Evolutionary conservation across 2,888 invertebrate genomes (phyloP), one percentile per base, ranked within the genome.

Genomic region (Anthoptus insignis): DNA sequence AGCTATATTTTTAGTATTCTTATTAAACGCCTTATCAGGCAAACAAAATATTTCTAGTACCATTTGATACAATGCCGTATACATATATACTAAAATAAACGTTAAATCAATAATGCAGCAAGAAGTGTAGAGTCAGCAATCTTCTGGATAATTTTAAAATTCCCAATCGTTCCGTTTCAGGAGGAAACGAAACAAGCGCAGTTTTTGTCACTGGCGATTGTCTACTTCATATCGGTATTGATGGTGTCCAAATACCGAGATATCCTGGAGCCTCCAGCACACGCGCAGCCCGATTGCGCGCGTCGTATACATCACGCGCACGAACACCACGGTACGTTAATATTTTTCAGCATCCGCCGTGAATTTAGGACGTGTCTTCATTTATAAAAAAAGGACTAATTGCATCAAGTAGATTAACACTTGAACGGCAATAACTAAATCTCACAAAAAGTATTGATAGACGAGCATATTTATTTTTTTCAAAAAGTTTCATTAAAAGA

Each of bases 221-320:
- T 99, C 67, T 99, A 99, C 94, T 99, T 99, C 94, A 98, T 99
- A 81, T 99, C 99, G 29, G 99, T 99, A 76, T 94, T 99, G 84
- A 99, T 99, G 99, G 99, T 99, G 73, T 99, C 99, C 49, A 99
- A 99, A 87, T 99, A 99, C 93, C 96, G 99, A 56, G 99, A 99
- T 87, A 99, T 99, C 76, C 93, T 99, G 82, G 99, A 99, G 91
- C 99, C 99, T 64, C 98, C 98, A 9, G 94, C 96, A 72, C 95
- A 94, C 71, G 94, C 94, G 67, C 88, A 93, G 63, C 85, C 93
- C 1, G 91, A 88, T 72, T 88, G 89, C 81, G 67, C 81, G 69
- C 81, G 90, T 3, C 80, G 89, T 13, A 58, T 81, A 1, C 88
- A 82, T 57, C 89, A 90, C 82, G 85, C 84, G 78, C 94, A 88